Percentiles rank a stretch among this genome's conserved stretches.
Evolutionary conservation across 2,113 vertebrate genomes (phyloP).

Genomic region (Salvelinus namaycush): DNA sequence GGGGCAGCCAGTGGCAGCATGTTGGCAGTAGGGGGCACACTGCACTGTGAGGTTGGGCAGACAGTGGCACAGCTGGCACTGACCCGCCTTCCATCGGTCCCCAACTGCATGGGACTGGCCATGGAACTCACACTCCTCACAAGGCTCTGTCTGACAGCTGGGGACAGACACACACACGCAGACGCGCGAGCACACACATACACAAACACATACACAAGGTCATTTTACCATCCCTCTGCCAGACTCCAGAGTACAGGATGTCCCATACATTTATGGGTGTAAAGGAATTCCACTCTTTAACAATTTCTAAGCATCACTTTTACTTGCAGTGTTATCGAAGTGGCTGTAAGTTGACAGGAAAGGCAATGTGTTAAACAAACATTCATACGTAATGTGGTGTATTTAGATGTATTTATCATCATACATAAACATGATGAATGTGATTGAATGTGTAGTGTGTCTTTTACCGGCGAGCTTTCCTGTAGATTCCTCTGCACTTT

Average conservation of each 20-base stretch:
- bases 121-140: slow-evolving; percentile 76
- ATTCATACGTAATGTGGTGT: background rate
- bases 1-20: slow-evolving; percentile 74
- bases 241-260: background rate
- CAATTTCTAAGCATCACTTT: too few species aligned
- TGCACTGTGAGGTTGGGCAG: slow-evolving; percentile 65
- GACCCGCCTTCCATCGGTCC: slow-evolving; percentile 78
- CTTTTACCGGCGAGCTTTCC: slow-evolving; percentile 84
- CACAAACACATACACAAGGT: slow-evolving; percentile 6
- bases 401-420: background rate
- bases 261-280: too few species aligned
- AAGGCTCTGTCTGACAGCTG: slow-evolving; percentile 83
- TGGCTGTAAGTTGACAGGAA: too few species aligned
- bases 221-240: background rate
- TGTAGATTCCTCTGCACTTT: slow-evolving; percentile 83
- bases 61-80: slow-evolving; percentile 84
- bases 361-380: too few species aligned
- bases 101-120: slow-evolving; percentile 67
- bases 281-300: too few species aligned
- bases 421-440: background rate
- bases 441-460: background rate
- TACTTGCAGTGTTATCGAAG: too few species aligned
- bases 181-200: slow-evolving; percentile 13
- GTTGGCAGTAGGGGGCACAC: slow-evolving; percentile 80
- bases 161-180: slow-evolving; percentile 21